Base-by-base conservation (phyloP, 2,888 invertebrate species). In the Hyppa rectilinea region DNA sequence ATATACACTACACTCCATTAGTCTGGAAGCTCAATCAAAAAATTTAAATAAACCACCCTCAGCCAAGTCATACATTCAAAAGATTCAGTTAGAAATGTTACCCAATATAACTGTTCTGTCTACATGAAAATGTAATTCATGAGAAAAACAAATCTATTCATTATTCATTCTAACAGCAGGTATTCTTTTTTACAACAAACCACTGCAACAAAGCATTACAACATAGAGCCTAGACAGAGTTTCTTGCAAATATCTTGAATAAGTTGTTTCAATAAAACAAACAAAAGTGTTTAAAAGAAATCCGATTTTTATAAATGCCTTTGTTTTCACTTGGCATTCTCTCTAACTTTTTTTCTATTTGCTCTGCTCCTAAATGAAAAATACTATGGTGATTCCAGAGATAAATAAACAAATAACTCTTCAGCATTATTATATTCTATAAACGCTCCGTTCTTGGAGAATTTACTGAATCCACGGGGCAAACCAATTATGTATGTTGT, bases 1-100 rank as follows among this genome's bases (percentile, higher is more conserved):
- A 10, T 10, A 10, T 23, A 63, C 45, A 76, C 38, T 56, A 64
- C 59, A 66, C 43, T 52, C 17, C 10, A 64, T 34, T 34, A 38
- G 29, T 6, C 26, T 9, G 14, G 38, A 67, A 56, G 36, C 26
- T 45, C 43, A 58, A 50, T 60, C 23, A 55, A 14, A 50, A 47
- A 53, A 49, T 58, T 38, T 56, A n/a, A 58, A 45, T 34, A 34
- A 52, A 58, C 14, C 5, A n/a, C 29, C n/a, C 64, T 45, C 71
- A 36, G 47, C 6, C 36, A 56, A 50, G 68, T 77, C 78, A 64
- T 43, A 50, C 12, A 7, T 26, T 36, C 26, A 34, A 36, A 53
- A 23, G 20, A 38, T 63, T 26, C 17, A 53, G n/a, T 62, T 52
- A 60, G 2, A 26, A 59, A 63, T 71, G 60, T 77, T 81, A 66